Evolutionary conservation across 2,888 invertebrate genomes (phyloP), one percentile per base, ranked within the genome.

Genomic region (Andrena chrysosceles): DNA sequence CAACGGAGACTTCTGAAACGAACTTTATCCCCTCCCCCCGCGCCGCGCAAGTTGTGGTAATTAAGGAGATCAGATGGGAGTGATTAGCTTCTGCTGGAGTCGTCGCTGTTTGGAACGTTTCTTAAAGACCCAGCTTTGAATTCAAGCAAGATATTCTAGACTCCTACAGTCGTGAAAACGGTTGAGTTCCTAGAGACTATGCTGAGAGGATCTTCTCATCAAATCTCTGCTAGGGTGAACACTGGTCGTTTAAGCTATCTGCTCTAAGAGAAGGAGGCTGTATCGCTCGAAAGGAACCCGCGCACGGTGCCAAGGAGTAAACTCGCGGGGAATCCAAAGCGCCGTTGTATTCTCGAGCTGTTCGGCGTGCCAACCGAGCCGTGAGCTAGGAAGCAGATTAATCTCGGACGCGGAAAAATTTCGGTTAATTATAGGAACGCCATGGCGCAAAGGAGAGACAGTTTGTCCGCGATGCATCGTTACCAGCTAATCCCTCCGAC

Each of bases 341-440:
- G 71, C 67, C 70, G 78, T 84, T 79, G 79, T 84, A 84, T 75
- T 84, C 79, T 69, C 33, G 66, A 84, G 56, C 54, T 74, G 48
- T 79, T 76, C 79, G 62, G 52, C 66, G 69, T 84, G 75, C 84
- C 84, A 83, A 84, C 54, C 42, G 79, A 84, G 79, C 66, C 84
- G 62, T 69, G 66, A 79, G 71, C 74, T 69, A 76, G 71, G 54
- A 75, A 49, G 68, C 70, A 76, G 68, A 84, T 84, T 84, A 79
- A 79, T 79, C 75, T 72, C 16, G 3, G 23, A 16, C 13, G n/a
- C 26, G 63, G 66, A 79, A 76, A 84, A 79, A 52, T 83, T 26
- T 66, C 35, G 31, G 79, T 75, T 76, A 83, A 84, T 84, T 84
- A 79, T 83, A 84, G 64, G 52, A 29, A 69, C 48, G 42, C 10